A percentile compares a stretch with the other conserved stretches of the same genome.
Conservation (phyloP, 2,113 vertebrate genomes). For the Indicator indicator region DNA sequence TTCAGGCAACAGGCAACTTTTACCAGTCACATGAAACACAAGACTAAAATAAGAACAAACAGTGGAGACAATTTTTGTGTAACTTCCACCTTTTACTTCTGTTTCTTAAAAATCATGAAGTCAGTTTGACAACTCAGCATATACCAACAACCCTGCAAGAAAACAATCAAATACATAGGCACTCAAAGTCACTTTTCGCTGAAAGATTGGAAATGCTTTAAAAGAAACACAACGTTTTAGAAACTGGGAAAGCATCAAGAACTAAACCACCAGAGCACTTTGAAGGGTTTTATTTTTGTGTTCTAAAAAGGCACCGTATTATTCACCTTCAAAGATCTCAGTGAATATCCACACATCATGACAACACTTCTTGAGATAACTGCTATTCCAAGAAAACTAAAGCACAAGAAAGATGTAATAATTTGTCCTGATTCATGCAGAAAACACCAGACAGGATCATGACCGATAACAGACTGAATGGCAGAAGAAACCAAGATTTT, state of each 20-base stretch:
- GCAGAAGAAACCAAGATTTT: conserved; percentile 9
- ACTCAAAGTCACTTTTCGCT: not conserved
- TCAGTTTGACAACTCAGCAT: not conserved
- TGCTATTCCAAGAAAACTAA: not conserved
- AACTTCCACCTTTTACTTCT: not conserved
- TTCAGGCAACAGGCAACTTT: not conserved
- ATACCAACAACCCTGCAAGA: not conserved
- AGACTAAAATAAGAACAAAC: not conserved
- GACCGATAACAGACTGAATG: not conserved
- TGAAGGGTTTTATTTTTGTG: not conserved
- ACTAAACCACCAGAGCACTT: not conserved
- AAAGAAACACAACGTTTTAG: not conserved
- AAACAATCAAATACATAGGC: not conserved
- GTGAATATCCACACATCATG: not conserved
- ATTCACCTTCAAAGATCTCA: not conserved
- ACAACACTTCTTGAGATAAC: not conserved
- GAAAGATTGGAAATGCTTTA: not conserved
- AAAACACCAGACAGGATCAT: not conserved
- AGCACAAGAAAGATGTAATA: not conserved
- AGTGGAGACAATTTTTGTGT: not conserved
- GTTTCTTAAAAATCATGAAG: not conserved
- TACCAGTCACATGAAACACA: not conserved
- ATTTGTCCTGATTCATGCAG: not conserved
- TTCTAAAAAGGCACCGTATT: not conserved
- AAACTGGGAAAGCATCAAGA: not conserved